Percentiles rank a stretch among this genome's conserved stretches.
phyloP scores from a whole-genome alignment of 1,140 invertebrate genomes.

The Drosophila repleta region DNA sequence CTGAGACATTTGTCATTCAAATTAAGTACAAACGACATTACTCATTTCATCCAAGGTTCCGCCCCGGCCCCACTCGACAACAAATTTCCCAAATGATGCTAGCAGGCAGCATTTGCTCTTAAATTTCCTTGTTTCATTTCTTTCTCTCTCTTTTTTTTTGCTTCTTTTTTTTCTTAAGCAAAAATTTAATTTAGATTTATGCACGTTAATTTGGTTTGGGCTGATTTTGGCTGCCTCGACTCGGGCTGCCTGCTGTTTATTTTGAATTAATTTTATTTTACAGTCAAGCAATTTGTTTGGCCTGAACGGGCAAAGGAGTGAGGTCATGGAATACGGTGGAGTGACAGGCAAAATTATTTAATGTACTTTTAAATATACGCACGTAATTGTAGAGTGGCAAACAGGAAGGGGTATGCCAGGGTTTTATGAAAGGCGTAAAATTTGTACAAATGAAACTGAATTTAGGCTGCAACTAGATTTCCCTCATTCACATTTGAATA shows the following conservation, averaged over 20 bases:
- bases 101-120: no score
- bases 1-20: constrained; percentile 69
- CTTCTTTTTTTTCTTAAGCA: background rate
- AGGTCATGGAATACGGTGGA: no score
- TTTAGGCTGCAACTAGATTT: no score
- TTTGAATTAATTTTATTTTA: constrained; percentile 23
- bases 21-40: constrained; percentile 72
- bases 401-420: background rate
- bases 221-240: constrained; percentile 11
- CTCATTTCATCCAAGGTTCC: constrained; percentile 42
- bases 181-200: constrained; percentile 54
- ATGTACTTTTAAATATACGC: constrained; percentile 18
- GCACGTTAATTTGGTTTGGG: constrained; percentile 22
- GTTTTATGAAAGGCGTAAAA: background rate
- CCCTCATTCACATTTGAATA: no score
- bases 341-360: constrained; percentile 3
- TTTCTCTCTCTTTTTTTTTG: background rate
- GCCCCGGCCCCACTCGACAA: constrained; percentile 1
- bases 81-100: constrained; percentile 16
- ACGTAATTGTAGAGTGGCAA: constrained; percentile 2
- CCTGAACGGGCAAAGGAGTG: background rate
- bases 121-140: constrained; percentile 8
- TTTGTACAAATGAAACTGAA: no score
- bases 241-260: constrained; percentile 22
- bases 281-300: constrained; percentile 16